These are phyloP conservation scores for Nomada flava DNA, from an alignment of 2,888 invertebrate species.

Conservation along the genomic window DNA sequence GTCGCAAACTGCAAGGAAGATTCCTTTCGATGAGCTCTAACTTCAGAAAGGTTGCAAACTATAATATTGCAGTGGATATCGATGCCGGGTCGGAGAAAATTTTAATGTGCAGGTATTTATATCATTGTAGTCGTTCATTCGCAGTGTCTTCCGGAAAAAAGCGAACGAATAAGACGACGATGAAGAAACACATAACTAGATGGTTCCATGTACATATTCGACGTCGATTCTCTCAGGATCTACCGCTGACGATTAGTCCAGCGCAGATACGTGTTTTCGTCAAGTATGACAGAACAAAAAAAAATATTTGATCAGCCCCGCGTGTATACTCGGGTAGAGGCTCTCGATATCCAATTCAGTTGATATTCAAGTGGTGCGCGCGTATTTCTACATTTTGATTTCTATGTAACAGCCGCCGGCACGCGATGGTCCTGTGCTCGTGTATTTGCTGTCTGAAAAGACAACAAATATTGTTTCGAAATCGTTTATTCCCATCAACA, in stretches of 20 bases:
- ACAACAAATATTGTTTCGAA: slow-evolving; percentile 70
- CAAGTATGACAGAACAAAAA: slow-evolving; percentile 60
- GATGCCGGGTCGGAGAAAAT: too few species aligned
- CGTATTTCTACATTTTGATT: slow-evolving; percentile 74
- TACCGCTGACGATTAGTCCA: slow-evolving; percentile 68
- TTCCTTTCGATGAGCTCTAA: too few species aligned
- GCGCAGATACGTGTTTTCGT: slow-evolving; percentile 67
- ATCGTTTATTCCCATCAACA: slow-evolving; percentile 68
- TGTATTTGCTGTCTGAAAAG: slow-evolving; percentile 69
- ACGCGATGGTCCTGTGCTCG: slow-evolving; percentile 24
- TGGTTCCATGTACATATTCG: slow-evolving; percentile 14
- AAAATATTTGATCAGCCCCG: slow-evolving; percentile 72
- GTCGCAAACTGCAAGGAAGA: too few species aligned
- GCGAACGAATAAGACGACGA: slow-evolving; percentile 26
- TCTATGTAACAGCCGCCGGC: slow-evolving; percentile 64
- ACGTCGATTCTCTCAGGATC: slow-evolving; percentile 53
- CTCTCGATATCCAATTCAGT: slow-evolving; percentile 74
- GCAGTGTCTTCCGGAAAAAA: slow-evolving; percentile 12
- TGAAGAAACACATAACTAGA: slow-evolving; percentile 10
- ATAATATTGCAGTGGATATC: too few species aligned
- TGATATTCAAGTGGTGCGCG: slow-evolving; percentile 71
- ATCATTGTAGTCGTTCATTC: neutral
- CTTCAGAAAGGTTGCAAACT: too few species aligned
- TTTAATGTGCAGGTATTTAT: too few species aligned
- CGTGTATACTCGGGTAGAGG: slow-evolving; percentile 53